phyloP scores from a whole-genome alignment of 2,888 invertebrate genomes.

The Epinotia nisella region DNA sequence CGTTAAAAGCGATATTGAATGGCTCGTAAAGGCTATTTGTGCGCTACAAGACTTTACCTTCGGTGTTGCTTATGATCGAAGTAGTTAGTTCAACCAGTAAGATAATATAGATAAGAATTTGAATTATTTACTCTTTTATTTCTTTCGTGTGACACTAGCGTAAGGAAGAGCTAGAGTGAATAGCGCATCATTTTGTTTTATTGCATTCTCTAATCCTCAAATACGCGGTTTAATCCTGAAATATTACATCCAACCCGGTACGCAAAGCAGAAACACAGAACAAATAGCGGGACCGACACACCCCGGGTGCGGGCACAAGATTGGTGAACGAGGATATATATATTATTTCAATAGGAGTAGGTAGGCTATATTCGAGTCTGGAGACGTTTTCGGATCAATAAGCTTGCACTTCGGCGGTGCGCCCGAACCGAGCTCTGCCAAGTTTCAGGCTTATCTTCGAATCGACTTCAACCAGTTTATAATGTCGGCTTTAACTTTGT shows the following conservation, averaged over 20 bases:
- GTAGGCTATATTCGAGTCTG: slow-evolving; percentile 18
- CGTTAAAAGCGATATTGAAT: slow-evolving; percentile 29
- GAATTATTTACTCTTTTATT: neutral
- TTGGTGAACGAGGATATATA: slow-evolving; percentile 1
- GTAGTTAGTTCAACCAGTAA: neutral
- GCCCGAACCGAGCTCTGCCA: slow-evolving; percentile 21
- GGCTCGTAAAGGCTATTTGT: slow-evolving; percentile 16
- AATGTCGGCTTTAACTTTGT: neutral
- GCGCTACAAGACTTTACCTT: neutral
- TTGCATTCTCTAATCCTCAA: neutral
- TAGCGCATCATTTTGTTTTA: neutral
- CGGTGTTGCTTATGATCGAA: neutral
- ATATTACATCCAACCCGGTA: neutral
- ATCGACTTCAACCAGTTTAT: slow-evolving; percentile 2
- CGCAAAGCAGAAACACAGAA: neutral
- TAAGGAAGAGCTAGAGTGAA: neutral
- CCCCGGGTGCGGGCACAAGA: neutral
- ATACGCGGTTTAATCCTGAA: neutral
- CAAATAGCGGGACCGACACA: neutral
- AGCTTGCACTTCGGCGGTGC: slow-evolving; percentile 24
- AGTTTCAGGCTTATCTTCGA: slow-evolving; percentile 10
- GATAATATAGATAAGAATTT: neutral
- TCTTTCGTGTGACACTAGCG: too few relatives aligned
- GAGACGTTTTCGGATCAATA: slow-evolving; percentile 38
- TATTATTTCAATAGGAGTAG: slow-evolving; percentile 11